phyloP scores from a whole-genome alignment of 1,140 invertebrate genomes.

The Forficula auricularia region DNA sequence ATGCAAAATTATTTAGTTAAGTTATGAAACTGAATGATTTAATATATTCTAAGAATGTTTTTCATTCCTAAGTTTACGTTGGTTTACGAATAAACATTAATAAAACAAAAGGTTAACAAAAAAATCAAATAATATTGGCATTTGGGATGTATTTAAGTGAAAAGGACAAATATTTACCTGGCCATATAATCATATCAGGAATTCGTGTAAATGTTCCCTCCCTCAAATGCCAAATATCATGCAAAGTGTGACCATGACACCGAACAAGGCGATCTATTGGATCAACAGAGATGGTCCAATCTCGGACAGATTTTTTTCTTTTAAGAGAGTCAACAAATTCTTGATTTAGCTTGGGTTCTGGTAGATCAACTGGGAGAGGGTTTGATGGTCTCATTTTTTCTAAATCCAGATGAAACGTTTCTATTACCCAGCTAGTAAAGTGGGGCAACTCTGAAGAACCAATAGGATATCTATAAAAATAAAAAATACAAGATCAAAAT shows the following conservation, averaged over 20 bases:
- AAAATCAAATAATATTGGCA: neutral
- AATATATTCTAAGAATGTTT: too few relatives aligned
- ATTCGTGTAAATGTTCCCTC: slow-evolving; percentile 58
- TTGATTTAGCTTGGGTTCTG: slow-evolving; percentile 26
- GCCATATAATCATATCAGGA: slow-evolving; percentile 89
- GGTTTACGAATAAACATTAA: too few relatives aligned
- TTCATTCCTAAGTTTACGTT: too few relatives aligned
- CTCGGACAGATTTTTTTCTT: too few relatives aligned
- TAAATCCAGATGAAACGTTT: slow-evolving; percentile 49
- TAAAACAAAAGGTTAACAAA: too few relatives aligned
- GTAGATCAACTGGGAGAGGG: slow-evolving; percentile 25
- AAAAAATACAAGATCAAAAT: slow-evolving; percentile 5
- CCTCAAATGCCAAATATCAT: slow-evolving; percentile 65
- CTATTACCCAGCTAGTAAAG: slow-evolving; percentile 63
- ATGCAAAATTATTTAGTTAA: too few relatives aligned
- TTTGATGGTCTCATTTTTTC: slow-evolving; percentile 10
- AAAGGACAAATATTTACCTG: slow-evolving; percentile 32
- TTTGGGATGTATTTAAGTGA: too few relatives aligned
- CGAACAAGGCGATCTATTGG: slow-evolving; percentile 72
- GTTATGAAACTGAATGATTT: too few relatives aligned
- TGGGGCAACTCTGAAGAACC: slow-evolving; percentile 56
- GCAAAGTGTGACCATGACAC: slow-evolving; percentile 87
- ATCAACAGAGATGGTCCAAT: slow-evolving; percentile 21
- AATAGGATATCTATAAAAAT: slow-evolving; percentile 56
- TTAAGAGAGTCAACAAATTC: too few relatives aligned